phyloP scores from a whole-genome alignment of 1,140 invertebrate genomes.

The Campoletis sonorensis region DNA sequence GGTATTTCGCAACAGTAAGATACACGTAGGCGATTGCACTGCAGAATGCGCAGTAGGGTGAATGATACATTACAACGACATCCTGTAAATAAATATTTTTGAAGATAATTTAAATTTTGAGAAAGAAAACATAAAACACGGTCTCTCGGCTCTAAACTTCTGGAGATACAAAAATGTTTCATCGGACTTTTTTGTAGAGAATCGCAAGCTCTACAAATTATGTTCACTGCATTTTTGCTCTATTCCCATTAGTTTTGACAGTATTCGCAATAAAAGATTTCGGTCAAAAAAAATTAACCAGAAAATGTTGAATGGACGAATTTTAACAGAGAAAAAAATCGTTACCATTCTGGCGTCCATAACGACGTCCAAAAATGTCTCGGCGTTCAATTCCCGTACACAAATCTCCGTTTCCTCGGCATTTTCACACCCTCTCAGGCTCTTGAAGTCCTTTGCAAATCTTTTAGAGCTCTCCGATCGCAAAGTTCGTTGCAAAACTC shows the following conservation, averaged over 20 bases:
- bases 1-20: slow-evolving; percentile 81
- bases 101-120: too few relatives aligned
- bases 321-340: slow-evolving; percentile 41
- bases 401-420: slow-evolving; percentile 67
- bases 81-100: slow-evolving; percentile 76
- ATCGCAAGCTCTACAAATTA: too few relatives aligned
- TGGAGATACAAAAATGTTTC: too few relatives aligned
- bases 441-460: slow-evolving; percentile 60
- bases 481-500: slow-evolving; percentile 77
- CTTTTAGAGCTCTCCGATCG: slow-evolving; percentile 66
- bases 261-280: too few relatives aligned
- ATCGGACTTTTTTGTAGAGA: too few relatives aligned
- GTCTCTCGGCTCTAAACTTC: too few relatives aligned
- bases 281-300: too few relatives aligned
- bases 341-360: slow-evolving; percentile 69
- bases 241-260: too few relatives aligned
- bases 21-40: slow-evolving; percentile 81
- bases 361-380: slow-evolving; percentile 75
- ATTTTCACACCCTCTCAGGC: slow-evolving; percentile 56
- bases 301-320: too few relatives aligned
- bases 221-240: too few relatives aligned
- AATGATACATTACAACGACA: slow-evolving; percentile 83
- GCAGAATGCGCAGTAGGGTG: slow-evolving; percentile 86
- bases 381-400: slow-evolving; percentile 79
- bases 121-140: slow-evolving; percentile 53